These are phyloP conservation scores for Epinephelus fuscoguttatus DNA, from an alignment of 2,113 vertebrate species.

Conservation along the genomic window DNA sequence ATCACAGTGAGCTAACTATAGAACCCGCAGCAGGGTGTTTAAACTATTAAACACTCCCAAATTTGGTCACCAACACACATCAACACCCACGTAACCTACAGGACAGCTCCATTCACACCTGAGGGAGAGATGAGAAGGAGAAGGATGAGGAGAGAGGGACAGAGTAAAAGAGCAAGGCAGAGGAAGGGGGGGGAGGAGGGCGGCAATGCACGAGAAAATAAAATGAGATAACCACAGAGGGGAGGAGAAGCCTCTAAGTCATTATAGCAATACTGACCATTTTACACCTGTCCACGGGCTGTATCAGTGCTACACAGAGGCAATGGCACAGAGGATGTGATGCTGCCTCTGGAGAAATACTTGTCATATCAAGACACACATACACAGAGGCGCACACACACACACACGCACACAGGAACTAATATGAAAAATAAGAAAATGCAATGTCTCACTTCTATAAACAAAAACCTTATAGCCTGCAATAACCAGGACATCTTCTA, in stretches of 20 bases:
- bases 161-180: conserved; percentile 7
- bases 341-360: conserved; percentile 54
- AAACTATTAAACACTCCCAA: conserved; percentile 73
- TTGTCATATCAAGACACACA: conserved; percentile 28
- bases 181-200: neutral
- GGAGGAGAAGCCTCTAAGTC: conserved; percentile 41
- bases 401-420: conserved; percentile 41
- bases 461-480: conserved; percentile 69
- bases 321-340: conserved; percentile 24
- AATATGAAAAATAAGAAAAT: conserved; percentile 72
- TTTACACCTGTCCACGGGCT: conserved; percentile 70
- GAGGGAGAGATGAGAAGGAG: conserved; percentile 38
- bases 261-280: conserved; percentile 55
- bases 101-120: conserved; percentile 74
- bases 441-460: conserved; percentile 67
- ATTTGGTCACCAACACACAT: conserved; percentile 57
- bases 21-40: conserved; percentile 41
- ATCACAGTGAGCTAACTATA: conserved; percentile 49
- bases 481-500: conserved; percentile 63
- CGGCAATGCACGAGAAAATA: conserved; percentile 35
- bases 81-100: conserved; percentile 60
- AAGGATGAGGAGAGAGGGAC: conserved; percentile 25
- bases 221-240: conserved; percentile 54
- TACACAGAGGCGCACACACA: neutral
- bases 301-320: conserved; percentile 45